Evolutionary conservation across 2,113 vertebrate species (phyloP), one percentile per base, ranked within the genome.

Genomic region (Cebidichthys violaceus): DNA sequence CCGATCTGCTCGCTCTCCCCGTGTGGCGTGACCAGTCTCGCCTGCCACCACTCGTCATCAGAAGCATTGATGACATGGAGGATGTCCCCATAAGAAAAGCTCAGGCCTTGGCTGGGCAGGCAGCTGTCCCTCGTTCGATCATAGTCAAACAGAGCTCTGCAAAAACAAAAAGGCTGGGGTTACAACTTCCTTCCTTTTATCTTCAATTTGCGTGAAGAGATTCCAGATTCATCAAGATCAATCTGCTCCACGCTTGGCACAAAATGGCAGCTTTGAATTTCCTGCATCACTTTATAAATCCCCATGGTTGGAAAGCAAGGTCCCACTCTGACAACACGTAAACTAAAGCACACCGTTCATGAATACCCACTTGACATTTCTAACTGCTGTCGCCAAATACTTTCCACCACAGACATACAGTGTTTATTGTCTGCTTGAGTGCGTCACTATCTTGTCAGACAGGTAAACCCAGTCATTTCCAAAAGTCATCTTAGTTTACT

Each of bases 1-100:
- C 98, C 98, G 0, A 99, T 99, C 95, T 99, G 98, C 91, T 99
- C 98, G 0, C 98, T 99, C 91, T 99, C 98, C 31, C 98, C 98
- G 0, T 98, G 98, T 39, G 97, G 96, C 0, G 98, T 99, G 86
- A 99, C 98, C 15, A 99, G 95, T 83, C 98, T 96, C 2, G 98
- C 98, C 90, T 99, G 98, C 98, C 98, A 99, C 98, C 98, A 99
- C 91, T 99, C 98, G 17, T 99, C 98, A 6, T 99, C 98, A 0
- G 98, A 99, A 77, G 98, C 98, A 0, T 99, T 99, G 90, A 99
- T 97, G 89, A 99, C 98, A 1, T 99, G 98, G 79, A 99, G 95
- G 88, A 99, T 99, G 72, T 99, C 98, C 62, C 98, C 98, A 0
- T 99, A 99, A 72, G 96, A 97, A 92, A 99, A 99, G 92, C 98